A percentile compares a stretch with the other conserved stretches of the same genome.
Evolutionary conservation across 2,113 vertebrate species (phyloP).

Genomic region (Hiodon tergisus): DNA sequence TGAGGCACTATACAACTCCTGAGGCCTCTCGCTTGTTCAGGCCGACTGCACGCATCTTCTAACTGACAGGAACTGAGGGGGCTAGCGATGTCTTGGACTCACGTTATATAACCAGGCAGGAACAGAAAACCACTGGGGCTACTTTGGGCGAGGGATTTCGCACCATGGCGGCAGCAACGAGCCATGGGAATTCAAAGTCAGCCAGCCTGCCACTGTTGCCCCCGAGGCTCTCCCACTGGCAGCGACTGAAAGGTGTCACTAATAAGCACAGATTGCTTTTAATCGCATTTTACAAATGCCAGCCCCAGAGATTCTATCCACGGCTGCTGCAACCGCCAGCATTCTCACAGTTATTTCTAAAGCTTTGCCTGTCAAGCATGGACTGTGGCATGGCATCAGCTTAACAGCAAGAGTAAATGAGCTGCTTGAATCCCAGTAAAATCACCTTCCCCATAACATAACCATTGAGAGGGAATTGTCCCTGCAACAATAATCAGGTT

Average conservation of each 20-base stretch:
- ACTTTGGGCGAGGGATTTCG: neutral
- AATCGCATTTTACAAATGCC: constrained; percentile 4
- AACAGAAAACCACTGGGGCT: neutral
- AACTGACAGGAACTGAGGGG: neutral
- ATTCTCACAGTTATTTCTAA: no score
- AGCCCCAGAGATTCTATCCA: no score
- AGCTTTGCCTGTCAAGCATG: no score
- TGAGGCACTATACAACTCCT: no score
- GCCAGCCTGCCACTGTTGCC: neutral
- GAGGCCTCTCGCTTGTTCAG: neutral
- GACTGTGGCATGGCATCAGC: no score
- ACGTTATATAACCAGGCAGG: neutral
- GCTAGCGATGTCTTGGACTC: constrained; percentile 4
- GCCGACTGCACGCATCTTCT: neutral
- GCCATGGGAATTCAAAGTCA: neutral
- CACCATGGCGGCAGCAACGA: neutral
- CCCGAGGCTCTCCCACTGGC: neutral
- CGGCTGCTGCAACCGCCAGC: no score
- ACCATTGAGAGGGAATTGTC: neutral
- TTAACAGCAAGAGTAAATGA: no score
- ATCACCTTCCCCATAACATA: no score
- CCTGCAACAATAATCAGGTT: neutral
- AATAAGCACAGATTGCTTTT: neutral
- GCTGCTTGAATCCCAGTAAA: no score
- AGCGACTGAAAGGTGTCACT: neutral